A percentile compares a stretch with the other conserved stretches of the same genome.
Conservation (phyloP, 2,113 vertebrate genomes). For the Raja brachyura region DNA sequence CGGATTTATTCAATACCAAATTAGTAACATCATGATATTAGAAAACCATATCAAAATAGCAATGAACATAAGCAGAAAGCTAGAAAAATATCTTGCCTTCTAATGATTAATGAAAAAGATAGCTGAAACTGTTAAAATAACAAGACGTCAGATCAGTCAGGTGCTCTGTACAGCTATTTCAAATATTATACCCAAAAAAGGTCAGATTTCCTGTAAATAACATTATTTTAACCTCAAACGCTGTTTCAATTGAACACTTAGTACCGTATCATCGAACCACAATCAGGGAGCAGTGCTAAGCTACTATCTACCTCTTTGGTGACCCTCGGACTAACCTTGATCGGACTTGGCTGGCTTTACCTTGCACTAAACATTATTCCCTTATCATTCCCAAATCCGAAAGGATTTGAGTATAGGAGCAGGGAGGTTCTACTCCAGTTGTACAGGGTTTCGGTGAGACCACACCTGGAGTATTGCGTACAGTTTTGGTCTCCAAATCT, state of each 20-base stretch:
- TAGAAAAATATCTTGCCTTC: background rate
- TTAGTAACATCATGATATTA: background rate
- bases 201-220: background rate
- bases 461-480: too few species aligned
- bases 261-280: too few species aligned
- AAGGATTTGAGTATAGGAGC: too few species aligned
- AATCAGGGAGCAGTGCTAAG: too few species aligned
- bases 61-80: background rate
- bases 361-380: too few species aligned
- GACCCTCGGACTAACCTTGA: too few species aligned
- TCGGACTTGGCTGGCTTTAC: too few species aligned
- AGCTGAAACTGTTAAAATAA: background rate
- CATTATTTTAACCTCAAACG: background rate
- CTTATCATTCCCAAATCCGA: too few species aligned
- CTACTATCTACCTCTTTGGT: too few species aligned
- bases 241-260: background rate
- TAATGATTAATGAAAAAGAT: background rate
- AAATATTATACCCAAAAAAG: background rate
- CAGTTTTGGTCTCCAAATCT: too few species aligned
- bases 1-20: background rate
- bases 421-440: too few species aligned
- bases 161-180: background rate
- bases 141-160: background rate
- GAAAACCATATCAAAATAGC: background rate
- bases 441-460: too few species aligned